phyloP scores from a whole-genome alignment of 2,797 vertebrate genomes.

The Artibeus jamaicensis region DNA sequence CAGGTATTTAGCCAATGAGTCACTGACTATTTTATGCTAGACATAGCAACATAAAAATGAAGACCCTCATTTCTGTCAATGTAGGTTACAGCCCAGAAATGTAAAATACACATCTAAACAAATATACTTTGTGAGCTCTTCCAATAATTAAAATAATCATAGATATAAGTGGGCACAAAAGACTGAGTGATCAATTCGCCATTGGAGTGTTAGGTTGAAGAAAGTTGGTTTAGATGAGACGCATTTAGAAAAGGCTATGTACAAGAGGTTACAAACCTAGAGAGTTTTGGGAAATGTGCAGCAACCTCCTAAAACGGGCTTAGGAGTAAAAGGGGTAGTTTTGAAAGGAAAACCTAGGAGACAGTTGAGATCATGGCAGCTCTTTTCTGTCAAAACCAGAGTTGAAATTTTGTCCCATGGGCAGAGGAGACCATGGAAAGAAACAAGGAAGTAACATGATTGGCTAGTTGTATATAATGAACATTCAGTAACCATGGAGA shows the following conservation, averaged over 20 bases:
- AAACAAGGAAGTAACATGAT: not conserved
- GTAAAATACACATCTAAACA: not conserved
- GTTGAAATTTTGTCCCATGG: not conserved
- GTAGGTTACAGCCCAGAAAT: not conserved
- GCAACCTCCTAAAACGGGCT: not conserved
- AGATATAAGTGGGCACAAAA: not conserved
- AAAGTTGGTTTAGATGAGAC: not conserved
- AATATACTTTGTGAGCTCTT: not conserved
- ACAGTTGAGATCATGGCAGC: not conserved
- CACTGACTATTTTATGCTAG: not conserved
- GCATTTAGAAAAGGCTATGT: not conserved
- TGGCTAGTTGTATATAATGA: not conserved
- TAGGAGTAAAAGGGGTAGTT: not conserved
- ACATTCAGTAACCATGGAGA: not conserved
- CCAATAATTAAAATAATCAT: constrained; percentile 39
- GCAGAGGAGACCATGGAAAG: not conserved
- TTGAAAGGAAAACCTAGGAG: not conserved
- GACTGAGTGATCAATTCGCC: not conserved
- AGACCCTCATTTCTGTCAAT: not conserved
- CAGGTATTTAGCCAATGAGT: not conserved
- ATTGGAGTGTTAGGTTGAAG: not conserved
- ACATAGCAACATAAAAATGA: not conserved
- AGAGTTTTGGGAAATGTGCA: not conserved
- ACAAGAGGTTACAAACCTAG: not conserved
- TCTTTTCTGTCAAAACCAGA: not conserved